Conservation (phyloP, 2,797 vertebrate species). For the Cephalopachus bancanus region DNA sequence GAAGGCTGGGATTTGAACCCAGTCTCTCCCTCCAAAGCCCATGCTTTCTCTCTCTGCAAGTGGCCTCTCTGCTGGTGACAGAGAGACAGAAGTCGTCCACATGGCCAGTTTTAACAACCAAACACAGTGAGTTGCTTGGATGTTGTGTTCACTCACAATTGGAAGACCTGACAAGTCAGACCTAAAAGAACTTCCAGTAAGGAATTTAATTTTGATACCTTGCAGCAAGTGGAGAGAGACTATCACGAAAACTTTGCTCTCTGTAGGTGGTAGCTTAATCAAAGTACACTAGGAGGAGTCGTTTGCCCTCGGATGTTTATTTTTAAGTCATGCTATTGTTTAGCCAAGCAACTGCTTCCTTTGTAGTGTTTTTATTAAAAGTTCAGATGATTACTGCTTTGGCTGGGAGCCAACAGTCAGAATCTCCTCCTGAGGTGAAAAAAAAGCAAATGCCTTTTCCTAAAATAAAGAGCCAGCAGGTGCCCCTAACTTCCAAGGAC, state of each 20-base stretch:
- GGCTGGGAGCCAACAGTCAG: neutral
- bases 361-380: conserved; percentile 63
- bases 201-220: conserved; percentile 25
- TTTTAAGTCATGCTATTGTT: conserved; percentile 81
- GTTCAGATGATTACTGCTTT: conserved; percentile 53
- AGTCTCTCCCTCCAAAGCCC: neutral
- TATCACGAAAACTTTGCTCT: conserved; percentile 11
- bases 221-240: conserved; percentile 15
- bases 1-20: neutral
- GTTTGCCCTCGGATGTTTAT: conserved; percentile 74
- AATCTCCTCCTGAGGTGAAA: conserved; percentile 27
- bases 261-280: conserved; percentile 69
- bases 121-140: neutral
- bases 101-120: neutral
- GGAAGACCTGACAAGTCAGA: neutral
- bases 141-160: neutral
- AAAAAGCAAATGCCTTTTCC: conserved; percentile 42
- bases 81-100: neutral
- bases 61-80: neutral
- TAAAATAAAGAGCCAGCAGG: conserved; percentile 62
- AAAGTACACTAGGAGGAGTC: conserved; percentile 14
- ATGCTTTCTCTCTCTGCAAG: neutral
- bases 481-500: conserved; percentile 33
- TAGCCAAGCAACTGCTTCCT: conserved; percentile 68
- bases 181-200: neutral